Evolutionary conservation across 2,113 vertebrate species (phyloP), one percentile per base, ranked within the genome.

Genomic region (Notothenia rossii): DNA sequence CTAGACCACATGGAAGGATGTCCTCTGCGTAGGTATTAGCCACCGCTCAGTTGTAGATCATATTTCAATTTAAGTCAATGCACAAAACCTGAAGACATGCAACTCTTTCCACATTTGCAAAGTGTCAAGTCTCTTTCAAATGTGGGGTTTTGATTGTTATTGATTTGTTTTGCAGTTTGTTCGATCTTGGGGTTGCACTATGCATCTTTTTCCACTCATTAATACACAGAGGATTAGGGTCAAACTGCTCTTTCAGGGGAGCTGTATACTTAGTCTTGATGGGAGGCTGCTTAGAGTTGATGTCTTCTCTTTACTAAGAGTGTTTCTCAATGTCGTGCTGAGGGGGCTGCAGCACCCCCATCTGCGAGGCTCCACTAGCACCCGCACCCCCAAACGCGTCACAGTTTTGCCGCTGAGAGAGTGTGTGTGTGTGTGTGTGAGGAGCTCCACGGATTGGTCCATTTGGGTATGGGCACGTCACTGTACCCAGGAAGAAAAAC

Each of bases 31-130:
- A 40, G 36, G n/a, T n/a, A 40, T 1, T 7, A 40, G 36, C 36
- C 36, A 40, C 1, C 36, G 36, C 36, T 40, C 36, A 40, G 7
- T 40, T 7, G 36, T 5, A 40, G 56, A 54, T 54, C n/a, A 48
- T 48, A 54, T 77, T 72, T 51, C 49, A 25, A 65, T 75, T 66
- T 10, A 67, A 60, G 4, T 66, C 14, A 60, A 51, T 48, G 33
- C 14, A 62, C 18, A 72, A 7, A 7, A 51, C 18, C 0, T 18
- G 10, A n/a, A 55, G 6, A 56, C 3, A 11, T 65, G 18, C 17
- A 50, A 54, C 13, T 71, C 25, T 40, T 40, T 5, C 36, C 7
- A 40, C 36, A 40, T 7, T 7, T 7, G 36, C 36, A 40, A 40
- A 5, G 8, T 7, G 20, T 50, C 18, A 61, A 20, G 18, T 11